Base-by-base conservation (phyloP, 2,797 vertebrate genomes). In the Malacoraja senta region DNA sequence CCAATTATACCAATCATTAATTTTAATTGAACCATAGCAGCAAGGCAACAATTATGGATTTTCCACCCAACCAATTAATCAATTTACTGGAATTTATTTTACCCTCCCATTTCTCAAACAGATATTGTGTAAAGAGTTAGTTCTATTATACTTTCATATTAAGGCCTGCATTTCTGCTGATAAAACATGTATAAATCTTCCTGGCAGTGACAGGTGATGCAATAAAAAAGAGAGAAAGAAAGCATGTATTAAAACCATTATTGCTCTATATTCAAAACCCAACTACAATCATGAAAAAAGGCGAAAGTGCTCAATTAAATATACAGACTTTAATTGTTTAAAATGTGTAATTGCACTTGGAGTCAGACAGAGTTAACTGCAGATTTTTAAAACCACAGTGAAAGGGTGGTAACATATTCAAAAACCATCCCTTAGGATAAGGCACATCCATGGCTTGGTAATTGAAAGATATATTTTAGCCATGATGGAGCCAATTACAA, bases 301-400 rank as follows among this genome's bases (percentile, higher is more conserved):
- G 19, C 90, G 7, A 58, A 58, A n/a, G 24, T 76, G 44, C 35
- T 76, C 26, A 74, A 92, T 92, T 92, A 92, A 92, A 92, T 92
- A 44, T 92, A 92, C 38, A 92, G 71, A 26, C 72, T 92, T 92
- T 92, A 92, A 92, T 92, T 92, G 44, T 92, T 68, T 76, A 92
- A 92, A 92, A 92, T 38, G 72, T 92, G 71, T 35, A 92, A 92
- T 92, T 92, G 90, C 86, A 91, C 86, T 91, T 91, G 8, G 71
- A 92, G 72, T 74, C 90, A 76, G 68, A 26, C 32, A 91, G 2
- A 91, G 35, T 53, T 65, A 44, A 29, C 71, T 74, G 26, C 72
- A 76, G 38, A 58, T 76, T 92, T 92, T 76, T 74, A 74, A 92
- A 74, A 92, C 68, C 71, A 92, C 35, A 76, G 24, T 92, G 13